phyloP scores from a whole-genome alignment of 2,113 vertebrate species.

The Saguinus imperator region DNA sequence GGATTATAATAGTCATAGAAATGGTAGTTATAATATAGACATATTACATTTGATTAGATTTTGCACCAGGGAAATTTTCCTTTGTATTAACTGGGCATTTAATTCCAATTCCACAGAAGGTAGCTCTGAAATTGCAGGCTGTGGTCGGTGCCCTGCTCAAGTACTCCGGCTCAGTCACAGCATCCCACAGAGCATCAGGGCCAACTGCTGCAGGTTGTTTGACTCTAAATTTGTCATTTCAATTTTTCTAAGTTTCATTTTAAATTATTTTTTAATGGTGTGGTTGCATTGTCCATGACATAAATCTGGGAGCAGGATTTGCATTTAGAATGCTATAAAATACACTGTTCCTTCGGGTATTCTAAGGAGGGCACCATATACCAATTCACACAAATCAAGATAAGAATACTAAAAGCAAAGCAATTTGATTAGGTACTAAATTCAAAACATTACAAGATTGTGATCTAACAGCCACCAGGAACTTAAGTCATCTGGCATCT shows the following conservation, averaged over 20 bases:
- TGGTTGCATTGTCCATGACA: constrained; percentile 56
- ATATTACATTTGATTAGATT: constrained; percentile 73
- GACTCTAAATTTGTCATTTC: constrained; percentile 65
- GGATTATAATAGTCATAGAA: constrained; percentile 51
- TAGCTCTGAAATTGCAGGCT: constrained; percentile 38
- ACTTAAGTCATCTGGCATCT: constrained; percentile 75
- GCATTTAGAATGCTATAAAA: constrained; percentile 83
- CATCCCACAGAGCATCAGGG: background rate
- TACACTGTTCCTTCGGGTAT: constrained; percentile 73
- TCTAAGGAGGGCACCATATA: constrained; percentile 66
- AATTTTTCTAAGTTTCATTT: constrained; percentile 72
- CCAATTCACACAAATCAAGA: constrained; percentile 75
- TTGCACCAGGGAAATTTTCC: constrained; percentile 56
- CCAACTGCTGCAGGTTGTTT: background rate
- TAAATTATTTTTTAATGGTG: constrained; percentile 71
- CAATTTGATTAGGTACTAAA: constrained; percentile 83
- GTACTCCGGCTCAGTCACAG: background rate
- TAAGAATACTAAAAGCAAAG: constrained; percentile 81
- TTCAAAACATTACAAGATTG: constrained; percentile 80
- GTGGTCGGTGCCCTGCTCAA: accelerated
- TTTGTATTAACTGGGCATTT: constrained; percentile 66
- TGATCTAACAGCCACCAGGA: constrained; percentile 79
- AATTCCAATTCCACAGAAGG: constrained; percentile 57
- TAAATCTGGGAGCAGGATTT: constrained; percentile 82
- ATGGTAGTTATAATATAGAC: constrained; percentile 57